phyloP scores from a whole-genome alignment of 2,113 vertebrate genomes.

The Pelecanoides urinatrix region DNA sequence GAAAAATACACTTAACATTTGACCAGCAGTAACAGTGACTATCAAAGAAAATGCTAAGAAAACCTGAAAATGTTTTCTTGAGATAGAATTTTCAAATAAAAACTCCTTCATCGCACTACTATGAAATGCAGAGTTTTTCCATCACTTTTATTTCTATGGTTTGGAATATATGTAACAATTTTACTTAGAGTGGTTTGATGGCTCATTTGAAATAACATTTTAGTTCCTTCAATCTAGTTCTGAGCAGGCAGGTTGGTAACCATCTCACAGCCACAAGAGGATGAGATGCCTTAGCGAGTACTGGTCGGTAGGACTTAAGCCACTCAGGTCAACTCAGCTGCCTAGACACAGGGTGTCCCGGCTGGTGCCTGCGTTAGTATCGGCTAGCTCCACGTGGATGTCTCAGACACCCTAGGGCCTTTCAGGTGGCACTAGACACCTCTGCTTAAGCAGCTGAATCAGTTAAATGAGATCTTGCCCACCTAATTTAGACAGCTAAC shows the following conservation, averaged over 20 bases:
- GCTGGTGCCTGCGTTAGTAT: neutral
- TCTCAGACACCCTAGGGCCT: neutral
- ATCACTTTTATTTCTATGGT: neutral
- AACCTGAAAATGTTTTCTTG: neutral
- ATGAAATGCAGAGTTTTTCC: neutral
- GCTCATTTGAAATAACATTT: neutral
- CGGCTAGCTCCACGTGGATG: neutral
- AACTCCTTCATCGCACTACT: neutral
- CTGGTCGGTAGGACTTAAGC: rapidly evolving
- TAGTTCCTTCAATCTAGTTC: neutral
- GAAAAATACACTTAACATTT: neutral
- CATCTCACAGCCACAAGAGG: neutral
- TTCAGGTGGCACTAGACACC: neutral
- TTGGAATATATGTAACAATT: neutral
- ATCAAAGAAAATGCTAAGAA: slow-evolving; percentile 7
- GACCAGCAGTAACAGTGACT: neutral
- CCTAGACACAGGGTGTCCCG: neutral
- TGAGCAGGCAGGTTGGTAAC: neutral
- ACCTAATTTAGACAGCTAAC: neutral
- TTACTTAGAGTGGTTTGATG: neutral
- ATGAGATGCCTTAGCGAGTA: neutral
- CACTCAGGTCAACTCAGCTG: neutral
- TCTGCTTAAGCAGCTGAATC: neutral
- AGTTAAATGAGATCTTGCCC: neutral
- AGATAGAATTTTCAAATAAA: neutral